Conservation (phyloP, 1,140 invertebrate species). For the Musca domestica region DNA sequence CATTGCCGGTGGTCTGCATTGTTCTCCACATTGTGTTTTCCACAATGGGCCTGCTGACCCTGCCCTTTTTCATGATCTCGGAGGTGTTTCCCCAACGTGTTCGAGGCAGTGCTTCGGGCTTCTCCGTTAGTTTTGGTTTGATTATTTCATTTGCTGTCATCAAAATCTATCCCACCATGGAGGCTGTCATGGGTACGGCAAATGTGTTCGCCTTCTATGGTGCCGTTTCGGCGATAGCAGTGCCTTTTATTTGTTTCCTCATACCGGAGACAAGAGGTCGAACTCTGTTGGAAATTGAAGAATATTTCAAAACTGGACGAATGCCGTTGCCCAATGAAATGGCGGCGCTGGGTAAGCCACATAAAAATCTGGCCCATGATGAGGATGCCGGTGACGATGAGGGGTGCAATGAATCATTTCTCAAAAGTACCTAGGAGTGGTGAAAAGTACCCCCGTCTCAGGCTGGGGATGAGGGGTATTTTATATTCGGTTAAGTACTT, state of each 20-base stretch:
- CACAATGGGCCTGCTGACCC: constrained; percentile 63
- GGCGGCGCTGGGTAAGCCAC: neutral
- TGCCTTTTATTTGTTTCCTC: constrained; percentile 65
- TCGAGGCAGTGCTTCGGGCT: constrained; percentile 65
- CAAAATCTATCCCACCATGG: constrained; percentile 70
- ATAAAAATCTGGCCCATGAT: neutral
- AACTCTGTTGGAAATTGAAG: constrained; percentile 70
- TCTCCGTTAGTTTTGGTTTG: constrained; percentile 67
- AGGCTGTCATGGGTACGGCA: constrained; percentile 59
- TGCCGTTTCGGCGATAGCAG: constrained; percentile 64
- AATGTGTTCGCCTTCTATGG: constrained; percentile 75
- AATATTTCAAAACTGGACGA: constrained; percentile 56
- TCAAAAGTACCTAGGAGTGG: neutral
- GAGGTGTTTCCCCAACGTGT: constrained; percentile 70
- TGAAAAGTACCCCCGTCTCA: no score
- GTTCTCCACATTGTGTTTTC: constrained; percentile 63
- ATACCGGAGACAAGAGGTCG: constrained; percentile 83
- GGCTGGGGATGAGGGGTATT: no score
- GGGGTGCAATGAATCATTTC: neutral
- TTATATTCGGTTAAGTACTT: neutral
- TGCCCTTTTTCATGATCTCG: constrained; percentile 75
- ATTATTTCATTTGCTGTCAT: constrained; percentile 71
- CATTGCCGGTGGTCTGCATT: constrained; percentile 57
- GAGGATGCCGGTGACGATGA: neutral
- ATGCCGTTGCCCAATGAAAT: constrained; percentile 7